Evolutionary conservation across 1,140 invertebrate genomes (phyloP), one percentile per base, ranked within the genome.

Genomic region (Formica exsecta): DNA sequence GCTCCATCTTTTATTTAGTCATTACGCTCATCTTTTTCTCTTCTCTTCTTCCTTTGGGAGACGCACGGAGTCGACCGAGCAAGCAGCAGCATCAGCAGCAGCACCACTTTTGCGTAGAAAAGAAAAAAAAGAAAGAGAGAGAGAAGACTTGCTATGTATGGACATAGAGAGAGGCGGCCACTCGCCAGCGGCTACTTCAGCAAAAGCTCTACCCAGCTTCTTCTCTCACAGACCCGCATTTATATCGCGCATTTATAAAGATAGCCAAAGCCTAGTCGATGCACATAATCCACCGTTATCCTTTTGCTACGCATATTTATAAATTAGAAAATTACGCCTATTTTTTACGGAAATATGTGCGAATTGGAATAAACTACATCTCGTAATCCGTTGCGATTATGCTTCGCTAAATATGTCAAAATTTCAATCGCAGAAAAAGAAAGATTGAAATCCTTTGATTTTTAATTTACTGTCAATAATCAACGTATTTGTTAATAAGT

Each of bases 1-100:
- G 84, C 71, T 79, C 74, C 88, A 89, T 89, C 88, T 87, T 89
- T 89, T 89, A 87, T 87, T 89, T 89, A 89, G 88, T 89, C 88
- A 87, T 89, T 89, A 89, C 38, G 54, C 32, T 48, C 22, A 36
- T 65, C 44, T 80, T 29, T 57, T 36, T 75, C 48, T 66, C 16
- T 19, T 66, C 54, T 65, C 71, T 65, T 32, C 22, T 65, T 57
- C 61, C 54, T 74, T 61, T 66, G n/a, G 51, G 29, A 36, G 22
- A 22, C 11, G 64, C 65, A 32, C 19, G 11, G 70, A 36, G 38
- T 41, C 66, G 9, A 19, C 66, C 71, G 19, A 74, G 51, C 32
- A 74, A 59, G 51, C 38, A 41, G 13, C 38, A 70, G 25, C n/a
- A 29, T 29, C 25, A 79, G 2, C 29, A 19, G 25, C 29, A 19